Percentiles rank a stretch among this genome's conserved stretches.
Evolutionary conservation across 2,797 vertebrate species (phyloP).

Genomic region (Tapirus indicus): DNA sequence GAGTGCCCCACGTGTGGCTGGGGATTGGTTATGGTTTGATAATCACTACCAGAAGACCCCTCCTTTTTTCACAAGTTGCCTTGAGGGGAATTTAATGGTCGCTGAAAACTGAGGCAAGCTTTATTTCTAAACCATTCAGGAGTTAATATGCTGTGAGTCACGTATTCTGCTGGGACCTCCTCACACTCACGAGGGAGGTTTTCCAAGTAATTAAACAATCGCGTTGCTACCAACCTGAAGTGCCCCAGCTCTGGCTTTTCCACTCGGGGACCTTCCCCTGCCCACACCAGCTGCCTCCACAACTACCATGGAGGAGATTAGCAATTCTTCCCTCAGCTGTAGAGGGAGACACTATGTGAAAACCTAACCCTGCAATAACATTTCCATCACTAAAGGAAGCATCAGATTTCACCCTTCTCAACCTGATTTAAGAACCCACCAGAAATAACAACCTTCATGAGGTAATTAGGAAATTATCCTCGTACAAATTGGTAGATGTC

Average conservation of each 20-base stretch:
- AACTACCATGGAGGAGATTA: background rate
- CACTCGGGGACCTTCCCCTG: background rate
- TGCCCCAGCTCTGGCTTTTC: background rate
- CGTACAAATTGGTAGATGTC: constrained; percentile 64
- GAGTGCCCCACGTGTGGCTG: background rate
- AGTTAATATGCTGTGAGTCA: constrained; percentile 1
- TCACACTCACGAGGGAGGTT: background rate
- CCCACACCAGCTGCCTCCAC: background rate
- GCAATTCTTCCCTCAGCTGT: constrained; percentile 48
- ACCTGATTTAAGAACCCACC: constrained; percentile 76
- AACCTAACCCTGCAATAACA: constrained; percentile 40
- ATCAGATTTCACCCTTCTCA: constrained; percentile 80
- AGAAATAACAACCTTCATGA: constrained; percentile 79
- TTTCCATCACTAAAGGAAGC: constrained; percentile 50
- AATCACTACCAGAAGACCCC: background rate
- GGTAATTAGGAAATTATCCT: constrained; percentile 76
- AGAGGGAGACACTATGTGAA: constrained; percentile 68
- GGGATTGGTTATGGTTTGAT: background rate
- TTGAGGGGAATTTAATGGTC: constrained; percentile 16
- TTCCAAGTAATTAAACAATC: constrained; percentile 12
- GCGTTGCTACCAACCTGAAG: background rate
- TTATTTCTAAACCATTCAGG: constrained; percentile 37
- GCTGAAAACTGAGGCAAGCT: background rate
- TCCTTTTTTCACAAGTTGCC: background rate
- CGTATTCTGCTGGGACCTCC: background rate